phyloP scores from a whole-genome alignment of 2,888 invertebrate species.

The Drosophila mercatorum region DNA sequence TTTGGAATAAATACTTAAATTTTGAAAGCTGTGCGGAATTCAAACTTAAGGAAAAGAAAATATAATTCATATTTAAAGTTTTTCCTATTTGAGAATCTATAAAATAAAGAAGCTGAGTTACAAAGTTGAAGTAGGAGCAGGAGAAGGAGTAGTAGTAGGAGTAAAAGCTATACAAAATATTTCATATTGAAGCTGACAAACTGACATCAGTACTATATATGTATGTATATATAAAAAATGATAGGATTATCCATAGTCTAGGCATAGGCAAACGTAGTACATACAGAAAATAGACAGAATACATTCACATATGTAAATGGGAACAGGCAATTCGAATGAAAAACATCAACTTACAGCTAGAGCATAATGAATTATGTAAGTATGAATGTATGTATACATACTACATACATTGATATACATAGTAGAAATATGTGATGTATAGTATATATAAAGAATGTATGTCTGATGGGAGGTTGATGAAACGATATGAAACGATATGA shows the following conservation, averaged over 20 bases:
- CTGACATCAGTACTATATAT: background rate
- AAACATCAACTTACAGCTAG: constrained; percentile 7
- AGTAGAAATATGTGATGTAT: background rate
- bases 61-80: no score
- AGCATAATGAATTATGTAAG: constrained; percentile 1
- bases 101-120: no score
- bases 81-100: no score
- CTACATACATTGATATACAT: background rate
- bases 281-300: constrained; percentile 1
- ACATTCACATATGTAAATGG: constrained; percentile 7
- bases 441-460: background rate
- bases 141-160: no score
- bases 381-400: background rate
- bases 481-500: background rate
- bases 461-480: background rate
- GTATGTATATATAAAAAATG: background rate
- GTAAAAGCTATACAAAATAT: no score
- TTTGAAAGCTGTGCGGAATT: no score
- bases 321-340: background rate
- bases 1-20: no score
- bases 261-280: constrained; percentile 3
- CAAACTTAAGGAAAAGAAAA: no score
- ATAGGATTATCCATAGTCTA: background rate
- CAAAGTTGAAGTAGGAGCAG: no score
- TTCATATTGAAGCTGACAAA: no score